Base-by-base conservation (phyloP, 2,113 vertebrate genomes). In the Perca schrenkii region DNA sequence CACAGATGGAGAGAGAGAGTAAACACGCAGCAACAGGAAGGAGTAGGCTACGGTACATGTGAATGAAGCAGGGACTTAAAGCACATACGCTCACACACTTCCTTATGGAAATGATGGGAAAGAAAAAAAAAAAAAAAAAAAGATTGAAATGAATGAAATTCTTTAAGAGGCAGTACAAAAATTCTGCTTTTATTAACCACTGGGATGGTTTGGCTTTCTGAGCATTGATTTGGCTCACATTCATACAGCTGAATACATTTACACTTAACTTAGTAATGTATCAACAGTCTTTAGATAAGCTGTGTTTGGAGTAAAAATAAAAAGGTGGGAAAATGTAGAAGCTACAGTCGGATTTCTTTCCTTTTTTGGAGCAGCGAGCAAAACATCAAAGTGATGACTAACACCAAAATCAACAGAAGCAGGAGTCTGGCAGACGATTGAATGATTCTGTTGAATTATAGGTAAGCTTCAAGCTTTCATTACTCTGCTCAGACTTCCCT, bases 21-120 rank as follows among this genome's bases (percentile, higher is more conserved):
- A 13, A 31, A 28, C 46, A 25, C 58, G 63, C 61, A 76, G 67
- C 74, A 89, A 78, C 87, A 84, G 80, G 85, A 76, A 21, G 68
- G 63, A 84, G 40, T 43, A 43, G 40, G 74, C 31, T 60, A 43
- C 10, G 19, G 34, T 60, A 78, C 79, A 86, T 85, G 83, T 82
- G 76, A 86, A 86, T 75, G 80, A 78, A 76, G 66, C 62, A 0
- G 60, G 6, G 1, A 12, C 34, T 3, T 11, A 63, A 56, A 50
- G 7, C 49, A 47, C 15, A 21, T 19, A 10, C 17, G 10, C 52
- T 36, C 36, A 34, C 46, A 17, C 54, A 6, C 28, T 69, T 40
- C 15, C 8, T 62, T 52, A 52, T 12, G 25, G 21, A 34, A 52
- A 64, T 56, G 17, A 54, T 3, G 22, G 16, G 7, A 34, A 21